Evolutionary conservation across 2,113 vertebrate genomes (phyloP).

Genomic region (Hemichromis elongatus): DNA sequence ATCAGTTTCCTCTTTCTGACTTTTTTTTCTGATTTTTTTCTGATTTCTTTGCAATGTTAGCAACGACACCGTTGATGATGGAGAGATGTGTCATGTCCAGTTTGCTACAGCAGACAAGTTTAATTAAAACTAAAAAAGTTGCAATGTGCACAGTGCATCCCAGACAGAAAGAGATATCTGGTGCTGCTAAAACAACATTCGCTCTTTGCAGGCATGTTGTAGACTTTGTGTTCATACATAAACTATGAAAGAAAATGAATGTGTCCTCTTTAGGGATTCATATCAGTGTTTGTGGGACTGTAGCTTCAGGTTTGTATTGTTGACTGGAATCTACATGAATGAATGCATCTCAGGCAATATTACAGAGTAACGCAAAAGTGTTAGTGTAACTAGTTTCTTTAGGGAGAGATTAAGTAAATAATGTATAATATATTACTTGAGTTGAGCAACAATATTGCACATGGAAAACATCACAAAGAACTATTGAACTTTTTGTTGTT

Average conservation of each 20-base stretch:
- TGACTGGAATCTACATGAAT: background rate
- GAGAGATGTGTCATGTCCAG: background rate
- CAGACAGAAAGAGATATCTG: accelerated
- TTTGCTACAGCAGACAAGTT: background rate
- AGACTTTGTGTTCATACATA: background rate
- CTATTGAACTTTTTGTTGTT: background rate
- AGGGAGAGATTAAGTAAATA: background rate
- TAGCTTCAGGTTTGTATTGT: background rate
- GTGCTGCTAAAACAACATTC: background rate
- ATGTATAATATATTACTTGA: background rate
- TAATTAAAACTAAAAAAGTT: background rate
- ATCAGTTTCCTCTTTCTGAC: background rate
- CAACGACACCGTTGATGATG: background rate
- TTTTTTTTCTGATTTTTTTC: background rate
- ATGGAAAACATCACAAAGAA: background rate
- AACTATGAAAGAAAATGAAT: background rate
- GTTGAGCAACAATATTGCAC: background rate
- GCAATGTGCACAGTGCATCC: background rate
- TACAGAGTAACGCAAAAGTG: accelerated
- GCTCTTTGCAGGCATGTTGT: background rate
- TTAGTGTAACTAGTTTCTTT: background rate
- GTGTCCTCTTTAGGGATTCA: background rate
- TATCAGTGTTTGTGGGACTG: background rate
- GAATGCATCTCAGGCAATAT: background rate
- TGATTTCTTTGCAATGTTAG: background rate